A percentile compares a stretch with the other conserved stretches of the same genome.
Conservation (phyloP, 2,797 vertebrate species). For the Poecile montanus region DNA sequence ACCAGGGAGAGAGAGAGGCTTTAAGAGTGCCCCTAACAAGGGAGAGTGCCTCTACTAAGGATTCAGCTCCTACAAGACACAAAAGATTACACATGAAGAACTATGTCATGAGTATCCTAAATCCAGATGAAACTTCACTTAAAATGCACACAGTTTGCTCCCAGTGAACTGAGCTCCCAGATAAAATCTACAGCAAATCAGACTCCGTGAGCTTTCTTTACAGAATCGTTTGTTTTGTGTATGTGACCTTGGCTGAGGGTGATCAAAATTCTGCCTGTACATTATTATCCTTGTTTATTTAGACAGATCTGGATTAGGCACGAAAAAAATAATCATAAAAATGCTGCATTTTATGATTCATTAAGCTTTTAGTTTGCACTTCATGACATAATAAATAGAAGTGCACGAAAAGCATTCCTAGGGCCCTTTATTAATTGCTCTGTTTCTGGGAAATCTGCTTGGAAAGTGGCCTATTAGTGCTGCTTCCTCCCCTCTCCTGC, state of each 20-base stretch:
- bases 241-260: background rate
- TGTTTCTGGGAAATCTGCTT: constrained; percentile 55
- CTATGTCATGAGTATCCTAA: background rate
- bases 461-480: constrained; percentile 5
- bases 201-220: background rate
- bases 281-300: background rate
- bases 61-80: background rate
- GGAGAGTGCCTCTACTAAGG: background rate
- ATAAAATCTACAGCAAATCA: background rate
- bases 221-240: background rate
- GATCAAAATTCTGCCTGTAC: background rate
- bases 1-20: background rate
- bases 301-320: background rate
- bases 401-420: background rate
- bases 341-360: constrained; percentile 31
- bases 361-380: constrained; percentile 26
- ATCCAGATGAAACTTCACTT: background rate
- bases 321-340: constrained; percentile 45
- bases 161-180: background rate
- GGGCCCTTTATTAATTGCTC: constrained; percentile 25
- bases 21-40: background rate
- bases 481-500: background rate
- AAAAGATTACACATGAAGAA: background rate
- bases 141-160: background rate
- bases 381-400: constrained; percentile 26